Base-by-base conservation (phyloP, 2,888 invertebrate species). In the Tanaodytes sp. region DNA sequence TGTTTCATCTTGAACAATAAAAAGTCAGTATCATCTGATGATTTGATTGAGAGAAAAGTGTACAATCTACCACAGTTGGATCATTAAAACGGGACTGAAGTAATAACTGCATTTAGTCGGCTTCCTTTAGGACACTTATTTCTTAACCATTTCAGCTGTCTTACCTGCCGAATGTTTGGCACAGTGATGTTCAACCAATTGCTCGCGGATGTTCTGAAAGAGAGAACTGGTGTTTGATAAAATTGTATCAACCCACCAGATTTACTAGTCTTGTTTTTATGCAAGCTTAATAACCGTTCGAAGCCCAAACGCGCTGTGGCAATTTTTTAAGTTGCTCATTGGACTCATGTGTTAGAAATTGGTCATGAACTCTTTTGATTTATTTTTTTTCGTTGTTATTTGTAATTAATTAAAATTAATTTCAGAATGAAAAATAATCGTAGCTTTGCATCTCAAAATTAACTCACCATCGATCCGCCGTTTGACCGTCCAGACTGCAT, bases 401-500 rank as follows among this genome's bases (percentile, higher is more conserved):
- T 27, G 27, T 27, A 27, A 6, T 27, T 27, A 6, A 6, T 4
- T 27, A 6, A 6, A 27, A 27, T 6, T 4, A 4, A 27, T 27
- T 6, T 27, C 4, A 27, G 9, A 27, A 27, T 6, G 27, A 27
- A 27, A 27, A 9, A 27, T 4, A 27, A 27, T 4, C 4, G 9
- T 27, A 9, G n/a, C n/a, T n/a, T n/a, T n/a, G n/a, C n/a, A n/a
- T n/a, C n/a, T n/a, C n/a, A n/a, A n/a, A n/a, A n/a, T 37, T 18
- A 76, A 88, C 92, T 93, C 87, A 98, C 98, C 99, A 88, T 99
- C 98, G 83, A 94, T 91, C 84, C 96, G 91, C 79, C 94, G 90
- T 83, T 97, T 95, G 15, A 99, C 99, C 23, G 99, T 99, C 99
- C 99, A 99, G 1, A 99, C 99, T 78, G 98, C 98, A 87, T 98